These are phyloP conservation scores for Dinomys branickii DNA, from an alignment of 2,113 vertebrate species.

Conservation along the genomic window DNA sequence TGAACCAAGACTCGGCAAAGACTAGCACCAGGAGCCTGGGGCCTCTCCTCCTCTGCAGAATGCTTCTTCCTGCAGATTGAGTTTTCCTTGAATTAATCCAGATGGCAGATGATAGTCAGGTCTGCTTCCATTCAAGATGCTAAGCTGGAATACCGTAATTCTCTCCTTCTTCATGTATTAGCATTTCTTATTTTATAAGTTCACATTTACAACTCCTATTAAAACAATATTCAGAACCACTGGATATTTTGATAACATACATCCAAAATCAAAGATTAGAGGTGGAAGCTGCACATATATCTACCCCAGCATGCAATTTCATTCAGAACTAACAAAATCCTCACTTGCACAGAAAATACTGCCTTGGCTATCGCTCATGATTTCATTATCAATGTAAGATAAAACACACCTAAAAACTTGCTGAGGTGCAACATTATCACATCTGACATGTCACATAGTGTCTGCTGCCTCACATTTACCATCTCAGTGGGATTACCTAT, in stretches of 20 bases:
- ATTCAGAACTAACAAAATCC: background rate
- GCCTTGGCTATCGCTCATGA: background rate
- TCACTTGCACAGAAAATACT: background rate
- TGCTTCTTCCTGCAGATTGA: background rate
- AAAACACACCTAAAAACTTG: background rate
- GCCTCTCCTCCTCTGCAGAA: background rate
- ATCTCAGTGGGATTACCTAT: background rate
- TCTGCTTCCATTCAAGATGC: background rate
- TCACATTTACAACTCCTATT: background rate
- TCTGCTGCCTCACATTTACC: background rate
- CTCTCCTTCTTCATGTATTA: background rate
- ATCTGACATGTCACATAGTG: background rate
- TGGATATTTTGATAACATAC: background rate
- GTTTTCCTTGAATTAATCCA: background rate
- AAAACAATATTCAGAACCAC: background rate
- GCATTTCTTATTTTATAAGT: background rate
- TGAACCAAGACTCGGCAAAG: background rate
- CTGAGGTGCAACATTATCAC: background rate
- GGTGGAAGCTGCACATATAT: background rate
- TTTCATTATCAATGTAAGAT: background rate
- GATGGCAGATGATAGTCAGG: background rate
- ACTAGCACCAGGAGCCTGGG: background rate
- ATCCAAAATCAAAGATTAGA: background rate
- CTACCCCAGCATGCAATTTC: background rate
- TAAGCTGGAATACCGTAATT: background rate